A percentile compares a stretch with the other conserved stretches of the same genome.
These are phyloP conservation scores for Daktulosphaira vitifoliae DNA, from an alignment of 1,140 invertebrate species.

Conservation along the genomic window DNA sequence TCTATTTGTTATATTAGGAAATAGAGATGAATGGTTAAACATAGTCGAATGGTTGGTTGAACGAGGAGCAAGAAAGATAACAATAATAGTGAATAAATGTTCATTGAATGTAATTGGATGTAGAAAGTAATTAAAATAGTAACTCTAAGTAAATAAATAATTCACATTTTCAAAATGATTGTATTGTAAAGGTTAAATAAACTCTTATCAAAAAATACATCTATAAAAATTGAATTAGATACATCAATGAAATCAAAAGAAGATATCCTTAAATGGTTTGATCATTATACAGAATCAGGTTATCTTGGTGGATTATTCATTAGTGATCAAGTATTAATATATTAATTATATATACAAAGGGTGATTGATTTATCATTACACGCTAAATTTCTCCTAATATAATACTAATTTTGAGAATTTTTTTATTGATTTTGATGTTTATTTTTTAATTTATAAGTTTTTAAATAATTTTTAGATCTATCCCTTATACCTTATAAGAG, in stretches of 20 bases:
- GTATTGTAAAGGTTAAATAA: not conserved
- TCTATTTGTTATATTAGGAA: not conserved
- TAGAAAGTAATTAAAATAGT: not conserved
- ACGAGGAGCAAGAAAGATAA: constrained; percentile 19
- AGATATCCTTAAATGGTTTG: not conserved
- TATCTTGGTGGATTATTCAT: not conserved
- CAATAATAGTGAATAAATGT: constrained; percentile 7
- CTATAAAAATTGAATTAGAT: not conserved
- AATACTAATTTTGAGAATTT: too few species aligned
- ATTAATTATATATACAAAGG: too few species aligned
- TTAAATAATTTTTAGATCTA: too few species aligned
- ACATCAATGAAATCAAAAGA: not conserved
- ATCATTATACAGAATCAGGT: not conserved
- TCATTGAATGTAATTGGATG: not conserved
- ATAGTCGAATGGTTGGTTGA: constrained; percentile 27
- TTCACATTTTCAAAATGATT: too few species aligned
- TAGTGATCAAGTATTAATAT: not conserved
- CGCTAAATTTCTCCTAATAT: too few species aligned
- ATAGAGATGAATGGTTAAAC: constrained; percentile 15
- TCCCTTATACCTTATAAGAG: too few species aligned
- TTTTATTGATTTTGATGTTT: too few species aligned
- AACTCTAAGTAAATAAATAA: too few species aligned
- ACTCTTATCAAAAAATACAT: not conserved
- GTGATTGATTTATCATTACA: too few species aligned
- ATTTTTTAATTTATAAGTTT: too few species aligned